A percentile compares a stretch with the other conserved stretches of the same genome.
Evolutionary conservation across 2,797 vertebrate genomes (phyloP).

Genomic region (Scyliorhinus canicula): DNA sequence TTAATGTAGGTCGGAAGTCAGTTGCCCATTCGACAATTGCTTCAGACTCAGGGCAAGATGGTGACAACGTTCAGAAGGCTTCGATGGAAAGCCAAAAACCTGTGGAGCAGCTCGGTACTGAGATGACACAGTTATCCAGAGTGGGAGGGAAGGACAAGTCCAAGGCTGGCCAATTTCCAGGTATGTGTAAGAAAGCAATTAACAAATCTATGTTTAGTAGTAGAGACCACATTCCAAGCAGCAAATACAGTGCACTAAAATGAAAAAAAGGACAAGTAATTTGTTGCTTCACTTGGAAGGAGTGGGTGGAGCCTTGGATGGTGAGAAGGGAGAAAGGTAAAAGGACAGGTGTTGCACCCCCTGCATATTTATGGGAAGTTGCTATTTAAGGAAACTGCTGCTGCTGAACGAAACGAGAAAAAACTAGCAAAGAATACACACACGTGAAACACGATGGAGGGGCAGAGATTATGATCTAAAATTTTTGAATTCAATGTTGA

Average conservation of each 20-base stretch:
- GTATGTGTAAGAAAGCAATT: slow-evolving; percentile 51
- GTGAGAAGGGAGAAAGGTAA: neutral
- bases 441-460: too few species aligned
- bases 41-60: slow-evolving; percentile 46
- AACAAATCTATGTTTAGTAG: neutral
- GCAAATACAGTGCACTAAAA: neutral
- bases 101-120: slow-evolving; percentile 43
- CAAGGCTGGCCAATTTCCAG: slow-evolving; percentile 54
- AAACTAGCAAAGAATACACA: neutral
- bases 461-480: too few species aligned
- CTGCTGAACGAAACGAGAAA: neutral
- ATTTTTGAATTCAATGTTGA: too few species aligned
- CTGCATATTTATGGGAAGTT: too few species aligned
- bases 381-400: too few species aligned
- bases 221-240: neutral
- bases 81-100: slow-evolving; percentile 46
- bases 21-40: slow-evolving; percentile 57
- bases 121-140: slow-evolving; percentile 49
- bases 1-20: slow-evolving; percentile 65
- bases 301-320: neutral
- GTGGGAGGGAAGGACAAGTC: slow-evolving; percentile 53
- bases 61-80: slow-evolving; percentile 53
- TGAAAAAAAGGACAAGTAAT: neutral
- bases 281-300: too few species aligned
- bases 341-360: neutral